Evolutionary conservation across 53 echinoderm and acorn worm genomes (phyloP).

Genomic region (Patiria pectinifera): DNA sequence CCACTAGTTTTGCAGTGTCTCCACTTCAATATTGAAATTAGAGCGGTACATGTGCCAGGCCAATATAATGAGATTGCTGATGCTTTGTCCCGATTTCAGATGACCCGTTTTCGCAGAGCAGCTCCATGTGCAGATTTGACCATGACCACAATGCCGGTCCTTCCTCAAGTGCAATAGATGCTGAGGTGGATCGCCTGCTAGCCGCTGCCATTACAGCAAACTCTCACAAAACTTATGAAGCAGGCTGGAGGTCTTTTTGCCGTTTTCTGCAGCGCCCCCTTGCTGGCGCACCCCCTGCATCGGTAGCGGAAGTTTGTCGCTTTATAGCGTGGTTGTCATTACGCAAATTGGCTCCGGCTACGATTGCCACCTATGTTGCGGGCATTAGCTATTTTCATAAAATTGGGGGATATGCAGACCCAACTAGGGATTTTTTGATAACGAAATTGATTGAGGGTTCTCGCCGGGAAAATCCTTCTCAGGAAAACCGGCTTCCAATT

Average conservation of each 20-base stretch:
- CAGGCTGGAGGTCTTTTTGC: neutral
- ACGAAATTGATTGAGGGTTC: neutral
- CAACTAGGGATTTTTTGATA: neutral
- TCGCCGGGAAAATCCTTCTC: neutral
- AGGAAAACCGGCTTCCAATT: neutral
- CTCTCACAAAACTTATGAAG: neutral
- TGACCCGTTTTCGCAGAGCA: neutral
- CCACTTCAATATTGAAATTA: constrained; percentile 23
- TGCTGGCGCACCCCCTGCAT: neutral
- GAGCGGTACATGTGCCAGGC: constrained; percentile 48
- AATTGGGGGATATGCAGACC: neutral
- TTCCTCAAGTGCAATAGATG: neutral
- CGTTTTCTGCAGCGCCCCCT: too few relatives aligned
- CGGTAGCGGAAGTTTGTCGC: neutral
- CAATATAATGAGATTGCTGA: constrained; percentile 56
- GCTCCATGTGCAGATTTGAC: neutral
- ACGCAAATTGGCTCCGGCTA: neutral
- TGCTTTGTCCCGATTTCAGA: constrained; percentile 58
- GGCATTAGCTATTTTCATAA: constrained; percentile 3
- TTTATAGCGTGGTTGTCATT: neutral
- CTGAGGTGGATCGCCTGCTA: neutral
- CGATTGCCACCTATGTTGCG: constrained; percentile 10
- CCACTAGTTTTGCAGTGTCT: constrained; percentile 45
- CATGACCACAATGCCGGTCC: neutral
- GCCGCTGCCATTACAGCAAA: neutral